Base-by-base conservation (phyloP, 2,888 invertebrate genomes). In the Melanostoma scalare region DNA sequence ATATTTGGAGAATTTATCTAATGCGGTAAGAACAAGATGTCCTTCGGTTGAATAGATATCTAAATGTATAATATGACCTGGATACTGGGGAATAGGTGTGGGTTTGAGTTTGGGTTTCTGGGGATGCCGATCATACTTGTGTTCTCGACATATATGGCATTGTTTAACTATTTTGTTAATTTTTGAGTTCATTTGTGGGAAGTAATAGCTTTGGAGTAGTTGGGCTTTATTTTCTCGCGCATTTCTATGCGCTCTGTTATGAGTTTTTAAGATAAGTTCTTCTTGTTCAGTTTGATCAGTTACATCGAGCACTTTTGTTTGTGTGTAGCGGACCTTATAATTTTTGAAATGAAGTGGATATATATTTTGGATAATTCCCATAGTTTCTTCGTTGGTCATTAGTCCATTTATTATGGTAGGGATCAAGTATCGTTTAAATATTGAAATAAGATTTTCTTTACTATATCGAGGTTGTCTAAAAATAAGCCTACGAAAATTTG, bases 171-270 rank as follows among this genome's bases (percentile, higher is more conserved):
- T 46, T 33, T 79, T 74, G 5, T 85, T 82, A 1, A 76, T 42
- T 4, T 76, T 30, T 6, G 63, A 67, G 9, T 44, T 53, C 79
- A 85, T 78, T 53, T 85, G 75, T 6, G 79, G 80, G 36, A 86
- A 85, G 30, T 65, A 85, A 63, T 82, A 82, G 30, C 20, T 78
- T 44, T 48, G 38, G 31, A 40, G 36, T 52, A 48, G 20, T 46
- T 50, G 33, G 2, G 10, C n/a, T 68, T 44, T 33, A 48, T 30
- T 71, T 61, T 52, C 63, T 20, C 20, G 20, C 1, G 20, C 20
- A 20, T 20, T 20, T 20, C 0, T 20, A 20, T 20, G 20, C 20
- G 20, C 20, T 20, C 20, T 20, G 20, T 20, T 20, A 0, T 20
- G 20, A 1, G 20, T 20, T 20, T 20, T 20, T 20, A 20, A 20